Evolutionary conservation across 2,113 vertebrate genomes (phyloP).

Genomic region (Sander lucioperca): DNA sequence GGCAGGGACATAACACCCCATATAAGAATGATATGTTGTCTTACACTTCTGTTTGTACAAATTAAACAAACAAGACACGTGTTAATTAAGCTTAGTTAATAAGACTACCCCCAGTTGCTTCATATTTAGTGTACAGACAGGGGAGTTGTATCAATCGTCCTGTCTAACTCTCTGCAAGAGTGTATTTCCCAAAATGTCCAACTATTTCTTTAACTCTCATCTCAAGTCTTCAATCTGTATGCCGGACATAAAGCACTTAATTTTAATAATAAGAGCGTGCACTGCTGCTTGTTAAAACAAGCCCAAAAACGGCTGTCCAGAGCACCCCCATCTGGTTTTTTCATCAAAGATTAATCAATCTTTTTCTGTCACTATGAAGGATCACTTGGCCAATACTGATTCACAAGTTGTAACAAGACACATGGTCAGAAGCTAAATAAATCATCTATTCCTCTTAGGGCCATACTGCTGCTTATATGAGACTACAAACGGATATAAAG

Average conservation of each 20-base stretch:
- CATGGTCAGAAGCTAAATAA: constrained; percentile 9
- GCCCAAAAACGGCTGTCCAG: constrained; percentile 27
- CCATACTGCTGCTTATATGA: neutral
- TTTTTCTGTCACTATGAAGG: neutral
- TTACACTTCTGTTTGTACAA: neutral
- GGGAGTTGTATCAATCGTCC: neutral
- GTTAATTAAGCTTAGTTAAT: no score
- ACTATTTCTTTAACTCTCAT: neutral
- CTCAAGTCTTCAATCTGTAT: neutral
- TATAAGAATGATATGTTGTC: neutral
- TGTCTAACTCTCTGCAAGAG: neutral
- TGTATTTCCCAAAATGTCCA: neutral
- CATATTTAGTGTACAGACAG: neutral
- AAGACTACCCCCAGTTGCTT: neutral
- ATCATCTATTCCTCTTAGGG: neutral
- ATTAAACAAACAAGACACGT: neutral
- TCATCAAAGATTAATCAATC: neutral
- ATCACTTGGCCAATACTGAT: constrained; percentile 1
- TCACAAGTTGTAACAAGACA: constrained; percentile 3
- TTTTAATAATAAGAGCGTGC: neutral
- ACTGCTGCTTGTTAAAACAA: constrained; percentile 68
- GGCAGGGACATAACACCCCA: neutral
- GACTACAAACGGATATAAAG: constrained; percentile 28
- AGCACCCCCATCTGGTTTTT: neutral
- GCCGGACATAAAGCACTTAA: constrained; percentile 1